phyloP scores from a whole-genome alignment of 2,797 vertebrate species.

The Microchirus variegatus region DNA sequence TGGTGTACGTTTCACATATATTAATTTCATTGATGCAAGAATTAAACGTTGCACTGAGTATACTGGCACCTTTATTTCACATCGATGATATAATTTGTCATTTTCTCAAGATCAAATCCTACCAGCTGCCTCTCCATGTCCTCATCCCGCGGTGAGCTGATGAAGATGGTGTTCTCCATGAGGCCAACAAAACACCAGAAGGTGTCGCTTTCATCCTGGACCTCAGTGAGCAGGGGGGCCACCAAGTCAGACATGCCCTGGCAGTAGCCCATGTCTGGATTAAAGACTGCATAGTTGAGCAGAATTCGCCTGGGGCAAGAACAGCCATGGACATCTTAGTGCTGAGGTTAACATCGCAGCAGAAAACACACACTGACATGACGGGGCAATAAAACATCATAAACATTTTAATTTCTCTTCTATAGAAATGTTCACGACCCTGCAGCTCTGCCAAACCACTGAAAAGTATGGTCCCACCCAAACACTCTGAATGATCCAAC shows the following conservation, averaged over 20 bases:
- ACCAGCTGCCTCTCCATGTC: constrained; percentile 99
- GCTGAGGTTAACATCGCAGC: constrained; percentile 22
- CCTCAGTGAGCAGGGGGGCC: constrained; percentile 94
- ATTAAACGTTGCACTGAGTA: too few species aligned
- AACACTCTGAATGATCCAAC: constrained; percentile 50
- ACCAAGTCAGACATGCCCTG: constrained; percentile 99
- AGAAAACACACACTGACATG: constrained; percentile 11
- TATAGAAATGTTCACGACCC: constrained; percentile 17
- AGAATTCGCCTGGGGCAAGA: constrained; percentile 86
- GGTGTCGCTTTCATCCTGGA: constrained; percentile 96
- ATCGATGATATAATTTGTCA: not conserved
- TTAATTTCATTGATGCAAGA: too few species aligned
- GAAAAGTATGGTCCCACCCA: constrained; percentile 41
- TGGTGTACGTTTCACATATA: too few species aligned
- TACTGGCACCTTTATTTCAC: not conserved
- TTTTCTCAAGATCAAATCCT: constrained; percentile 24
- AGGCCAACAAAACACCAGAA: constrained; percentile 99
- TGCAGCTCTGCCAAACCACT: constrained; percentile 37
- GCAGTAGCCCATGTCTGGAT: constrained; percentile 93
- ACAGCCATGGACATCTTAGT: constrained; percentile 26
- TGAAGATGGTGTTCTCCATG: constrained; percentile 99
- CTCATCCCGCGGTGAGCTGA: constrained; percentile 95
- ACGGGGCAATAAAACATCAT: constrained; percentile 6
- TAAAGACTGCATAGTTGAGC: constrained; percentile 96
- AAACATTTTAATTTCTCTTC: constrained; percentile 18